Evolutionary conservation across 2,113 vertebrate genomes (phyloP).

Genomic region (rabbit (Oryctolagus cuniculus)): DNA sequence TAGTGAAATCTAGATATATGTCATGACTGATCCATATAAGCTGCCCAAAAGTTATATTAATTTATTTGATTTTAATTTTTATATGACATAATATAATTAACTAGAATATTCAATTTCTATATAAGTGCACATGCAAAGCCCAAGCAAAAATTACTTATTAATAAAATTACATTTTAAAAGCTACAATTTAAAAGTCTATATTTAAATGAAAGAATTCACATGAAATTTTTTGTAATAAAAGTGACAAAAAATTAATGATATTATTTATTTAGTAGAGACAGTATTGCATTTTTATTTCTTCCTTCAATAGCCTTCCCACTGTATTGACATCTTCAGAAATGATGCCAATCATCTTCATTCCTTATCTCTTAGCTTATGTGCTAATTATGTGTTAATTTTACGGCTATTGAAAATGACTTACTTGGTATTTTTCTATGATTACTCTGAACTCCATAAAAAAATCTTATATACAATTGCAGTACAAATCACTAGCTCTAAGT

Average conservation of each 20-base stretch:
- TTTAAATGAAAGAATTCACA: neutral
- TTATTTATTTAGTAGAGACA: neutral
- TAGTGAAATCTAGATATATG: neutral
- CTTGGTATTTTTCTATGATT: slow-evolving; percentile 67
- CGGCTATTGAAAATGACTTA: slow-evolving; percentile 59
- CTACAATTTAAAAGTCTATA: neutral
- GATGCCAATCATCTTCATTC: neutral
- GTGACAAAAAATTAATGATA: neutral
- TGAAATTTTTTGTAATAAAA: slow-evolving; percentile 28
- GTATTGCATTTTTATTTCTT: slow-evolving; percentile 19
- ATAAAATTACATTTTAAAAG: slow-evolving; percentile 10
- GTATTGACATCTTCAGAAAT: slow-evolving; percentile 43
- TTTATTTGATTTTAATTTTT: neutral
- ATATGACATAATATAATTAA: neutral
- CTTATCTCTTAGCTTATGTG: neutral
- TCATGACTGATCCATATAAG: slow-evolving; percentile 1
- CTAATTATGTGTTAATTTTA: slow-evolving; percentile 11
- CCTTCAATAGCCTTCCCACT: neutral
- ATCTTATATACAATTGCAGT: slow-evolving; percentile 64
- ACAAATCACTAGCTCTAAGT: slow-evolving; percentile 52
- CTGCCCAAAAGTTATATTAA: neutral
- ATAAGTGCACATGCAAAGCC: neutral
- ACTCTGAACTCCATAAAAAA: slow-evolving; percentile 71
- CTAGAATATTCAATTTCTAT: neutral
- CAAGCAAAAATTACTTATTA: neutral